These are phyloP conservation scores for Paelopatides confundens DNA, from an alignment of 53 echinoderm and acorn worm species.

Conservation along the genomic window DNA sequence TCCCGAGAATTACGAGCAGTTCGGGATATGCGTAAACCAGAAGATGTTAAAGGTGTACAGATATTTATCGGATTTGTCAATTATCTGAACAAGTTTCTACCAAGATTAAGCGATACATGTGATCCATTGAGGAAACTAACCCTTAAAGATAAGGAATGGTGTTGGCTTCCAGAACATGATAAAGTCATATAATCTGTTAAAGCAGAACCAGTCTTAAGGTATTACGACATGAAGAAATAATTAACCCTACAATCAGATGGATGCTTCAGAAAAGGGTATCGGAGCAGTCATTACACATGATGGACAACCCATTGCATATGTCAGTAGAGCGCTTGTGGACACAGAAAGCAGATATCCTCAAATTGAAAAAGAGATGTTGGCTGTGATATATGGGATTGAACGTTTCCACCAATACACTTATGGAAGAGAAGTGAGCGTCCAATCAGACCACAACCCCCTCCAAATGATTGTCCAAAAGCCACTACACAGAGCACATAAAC, in stretches of 20 bases:
- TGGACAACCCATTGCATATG: slow-evolving; percentile 52
- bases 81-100: slow-evolving; percentile 55
- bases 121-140: neutral
- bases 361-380: slow-evolving; percentile 1
- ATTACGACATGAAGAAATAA: neutral
- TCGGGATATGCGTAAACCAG: slow-evolving; percentile 49
- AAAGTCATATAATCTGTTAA: neutral
- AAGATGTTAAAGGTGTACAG: slow-evolving; percentile 49
- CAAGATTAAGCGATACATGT: slow-evolving; percentile 44
- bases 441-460: slow-evolving; percentile 54
- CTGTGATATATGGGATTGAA: slow-evolving; percentile 38
- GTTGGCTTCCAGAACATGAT: neutral
- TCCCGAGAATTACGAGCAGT: slow-evolving; percentile 42
- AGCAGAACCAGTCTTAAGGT: neutral
- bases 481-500: no score
- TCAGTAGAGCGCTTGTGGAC: slow-evolving; percentile 42
- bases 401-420: slow-evolving; percentile 51
- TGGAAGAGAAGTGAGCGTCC: slow-evolving; percentile 20
- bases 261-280: slow-evolving; percentile 37
- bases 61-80: slow-evolving; percentile 62
- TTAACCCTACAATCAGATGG: slow-evolving; percentile 35
- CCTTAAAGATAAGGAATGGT: neutral
- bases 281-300: slow-evolving; percentile 45
- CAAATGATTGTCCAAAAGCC: no score
- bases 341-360: neutral